phyloP scores from a whole-genome alignment of 2,797 vertebrate genomes.

The Setipinna tenuifilis region DNA sequence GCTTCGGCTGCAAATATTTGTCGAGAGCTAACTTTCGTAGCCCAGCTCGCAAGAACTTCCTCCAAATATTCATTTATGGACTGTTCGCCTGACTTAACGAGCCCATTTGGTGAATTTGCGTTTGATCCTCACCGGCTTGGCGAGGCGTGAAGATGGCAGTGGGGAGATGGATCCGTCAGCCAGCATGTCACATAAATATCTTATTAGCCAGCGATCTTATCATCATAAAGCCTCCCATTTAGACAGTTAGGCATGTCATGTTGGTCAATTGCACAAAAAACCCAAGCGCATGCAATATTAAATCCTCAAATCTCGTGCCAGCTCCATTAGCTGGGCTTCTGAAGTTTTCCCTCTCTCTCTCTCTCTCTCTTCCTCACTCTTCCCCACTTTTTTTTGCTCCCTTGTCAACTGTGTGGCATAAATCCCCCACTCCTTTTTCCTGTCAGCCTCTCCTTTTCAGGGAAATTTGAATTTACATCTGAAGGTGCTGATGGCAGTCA shows the following conservation, averaged over 20 bases:
- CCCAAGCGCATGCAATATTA: slow-evolving; percentile 77
- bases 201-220: slow-evolving; percentile 96
- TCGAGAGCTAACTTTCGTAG: slow-evolving; percentile 32
- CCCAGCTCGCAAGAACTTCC: slow-evolving; percentile 31
- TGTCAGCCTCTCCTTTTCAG: slow-evolving; percentile 18
- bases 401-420: slow-evolving; percentile 62
- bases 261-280: slow-evolving; percentile 85
- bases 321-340: slow-evolving; percentile 73
- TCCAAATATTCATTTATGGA: slow-evolving; percentile 75
- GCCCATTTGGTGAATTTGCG: slow-evolving; percentile 79
- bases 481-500: slow-evolving; percentile 46
- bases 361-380: background rate
- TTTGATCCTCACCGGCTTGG: slow-evolving; percentile 76
- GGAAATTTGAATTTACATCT: slow-evolving; percentile 46
- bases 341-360: slow-evolving; percentile 54
- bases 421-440: slow-evolving; percentile 44
- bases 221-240: slow-evolving; percentile 93
- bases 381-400: slow-evolving; percentile 12
- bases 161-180: slow-evolving; percentile 84
- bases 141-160: slow-evolving; percentile 72
- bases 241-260: slow-evolving; percentile 85
- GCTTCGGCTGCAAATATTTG: slow-evolving; percentile 33
- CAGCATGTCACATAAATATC: slow-evolving; percentile 96
- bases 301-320: slow-evolving; percentile 74
- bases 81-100: slow-evolving; percentile 79